These are phyloP conservation scores for Platichthys flesus DNA, from an alignment of 2,113 vertebrate genomes.

Conservation along the genomic window DNA sequence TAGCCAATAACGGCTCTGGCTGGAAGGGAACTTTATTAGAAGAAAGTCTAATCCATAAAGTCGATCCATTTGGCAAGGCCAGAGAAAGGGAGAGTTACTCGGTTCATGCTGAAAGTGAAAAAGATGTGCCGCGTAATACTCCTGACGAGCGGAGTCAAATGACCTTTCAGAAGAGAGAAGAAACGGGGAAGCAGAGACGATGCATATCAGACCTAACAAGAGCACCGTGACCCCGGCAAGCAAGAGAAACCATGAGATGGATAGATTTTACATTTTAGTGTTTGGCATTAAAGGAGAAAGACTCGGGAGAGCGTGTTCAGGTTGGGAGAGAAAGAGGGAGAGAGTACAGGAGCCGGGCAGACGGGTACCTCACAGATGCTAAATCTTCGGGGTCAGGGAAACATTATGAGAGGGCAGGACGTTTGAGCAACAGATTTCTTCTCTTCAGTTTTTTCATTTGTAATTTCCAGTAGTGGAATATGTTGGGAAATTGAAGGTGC, in stretches of 20 bases:
- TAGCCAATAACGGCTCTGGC: slow-evolving; percentile 10
- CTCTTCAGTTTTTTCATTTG: background rate
- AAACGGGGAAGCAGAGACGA: background rate
- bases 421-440: background rate
- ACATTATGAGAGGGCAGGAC: background rate
- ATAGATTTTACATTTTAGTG: slow-evolving; percentile 5
- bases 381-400: too few relatives aligned
- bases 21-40: background rate
- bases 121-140: background rate
- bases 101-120: background rate
- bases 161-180: slow-evolving; percentile 5
- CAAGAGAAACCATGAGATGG: slow-evolving; percentile 12
- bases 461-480: background rate
- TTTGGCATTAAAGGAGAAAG: background rate
- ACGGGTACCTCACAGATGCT: background rate
- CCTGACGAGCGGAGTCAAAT: background rate
- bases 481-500: too few relatives aligned
- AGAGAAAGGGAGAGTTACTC: slow-evolving; percentile 2
- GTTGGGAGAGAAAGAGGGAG: background rate
- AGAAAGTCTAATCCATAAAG: background rate
- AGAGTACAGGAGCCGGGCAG: background rate
- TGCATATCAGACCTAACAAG: slow-evolving; percentile 29
- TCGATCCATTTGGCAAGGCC: slow-evolving; percentile 13
- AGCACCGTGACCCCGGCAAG: slow-evolving; percentile 20
- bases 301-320: too few relatives aligned